A percentile compares a stretch with the other conserved stretches of the same genome.
These are phyloP conservation scores for Perca fluviatilis DNA, from an alignment of 2,113 vertebrate species.

Conservation along the genomic window DNA sequence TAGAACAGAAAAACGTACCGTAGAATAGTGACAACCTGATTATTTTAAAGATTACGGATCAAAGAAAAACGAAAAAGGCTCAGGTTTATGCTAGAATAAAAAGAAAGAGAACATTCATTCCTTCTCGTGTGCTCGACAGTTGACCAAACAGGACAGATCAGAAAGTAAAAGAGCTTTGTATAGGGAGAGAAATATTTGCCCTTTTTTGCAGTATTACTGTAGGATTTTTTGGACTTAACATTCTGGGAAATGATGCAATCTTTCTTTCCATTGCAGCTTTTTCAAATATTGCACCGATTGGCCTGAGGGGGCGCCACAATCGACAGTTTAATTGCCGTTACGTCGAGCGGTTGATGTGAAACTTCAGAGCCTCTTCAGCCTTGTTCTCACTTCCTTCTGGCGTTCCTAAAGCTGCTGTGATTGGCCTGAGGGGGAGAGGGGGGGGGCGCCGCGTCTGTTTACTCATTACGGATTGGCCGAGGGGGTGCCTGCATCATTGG, in stretches of 20 bases:
- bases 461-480: conserved; percentile 55
- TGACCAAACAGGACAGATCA: too few relatives aligned
- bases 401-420: conserved; percentile 36
- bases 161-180: too few relatives aligned
- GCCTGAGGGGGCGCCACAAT: conserved; percentile 26
- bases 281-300: conserved; percentile 7
- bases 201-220: too few relatives aligned
- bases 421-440: conserved; percentile 38
- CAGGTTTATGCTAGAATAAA: too few relatives aligned
- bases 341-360: conserved; percentile 35
- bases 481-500: conserved; percentile 45
- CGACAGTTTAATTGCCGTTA: conserved; percentile 14
- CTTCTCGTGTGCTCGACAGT: too few relatives aligned
- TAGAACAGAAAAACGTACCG: not conserved
- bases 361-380: conserved; percentile 15
- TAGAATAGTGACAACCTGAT: not conserved
- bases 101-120: too few relatives aligned
- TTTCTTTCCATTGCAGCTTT: not conserved
- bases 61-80: too few relatives aligned
- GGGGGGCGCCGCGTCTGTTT: conserved; percentile 49
- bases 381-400: conserved; percentile 24
- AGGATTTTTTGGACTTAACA: too few relatives aligned
- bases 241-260: too few relatives aligned
- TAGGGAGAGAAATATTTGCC: too few relatives aligned
- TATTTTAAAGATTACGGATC: not conserved